Conservation (phyloP, 1,140 invertebrate genomes). For the Cotesia vestalis region DNA sequence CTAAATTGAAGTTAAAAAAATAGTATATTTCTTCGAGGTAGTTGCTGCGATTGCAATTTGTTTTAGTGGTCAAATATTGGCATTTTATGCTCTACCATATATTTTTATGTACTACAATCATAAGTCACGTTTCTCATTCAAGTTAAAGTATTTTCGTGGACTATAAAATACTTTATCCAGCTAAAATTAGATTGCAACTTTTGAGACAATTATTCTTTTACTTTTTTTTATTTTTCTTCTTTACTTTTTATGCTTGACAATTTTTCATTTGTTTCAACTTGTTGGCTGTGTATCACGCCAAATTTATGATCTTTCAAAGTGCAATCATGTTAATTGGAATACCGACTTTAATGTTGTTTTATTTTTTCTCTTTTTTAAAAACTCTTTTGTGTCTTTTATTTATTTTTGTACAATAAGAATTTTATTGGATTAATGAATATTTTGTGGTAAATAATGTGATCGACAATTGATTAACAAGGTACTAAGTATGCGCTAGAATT, state of each 20-base stretch:
- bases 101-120: slow-evolving; percentile 1
- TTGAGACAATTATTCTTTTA: background rate
- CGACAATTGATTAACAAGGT: too few species aligned
- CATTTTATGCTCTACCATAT: background rate
- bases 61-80: slow-evolving; percentile 8
- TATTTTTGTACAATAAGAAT: background rate
- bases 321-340: slow-evolving; percentile 25
- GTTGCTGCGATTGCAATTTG: background rate
- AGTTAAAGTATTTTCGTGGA: background rate
- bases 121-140: background rate
- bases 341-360: too few species aligned
- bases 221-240: background rate
- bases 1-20: too few species aligned
- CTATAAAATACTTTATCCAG: slow-evolving; percentile 3
- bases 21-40: too few species aligned
- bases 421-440: too few species aligned
- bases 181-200: slow-evolving; percentile 2
- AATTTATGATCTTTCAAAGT: slow-evolving; percentile 8
- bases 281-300: background rate
- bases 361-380: background rate
- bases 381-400: background rate
- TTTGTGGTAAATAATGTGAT: too few species aligned
- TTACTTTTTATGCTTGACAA: background rate
- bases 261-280: background rate
- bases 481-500: too few species aligned